Base-by-base conservation (phyloP, 2,113 vertebrate species). In the Perca flavescens region DNA sequence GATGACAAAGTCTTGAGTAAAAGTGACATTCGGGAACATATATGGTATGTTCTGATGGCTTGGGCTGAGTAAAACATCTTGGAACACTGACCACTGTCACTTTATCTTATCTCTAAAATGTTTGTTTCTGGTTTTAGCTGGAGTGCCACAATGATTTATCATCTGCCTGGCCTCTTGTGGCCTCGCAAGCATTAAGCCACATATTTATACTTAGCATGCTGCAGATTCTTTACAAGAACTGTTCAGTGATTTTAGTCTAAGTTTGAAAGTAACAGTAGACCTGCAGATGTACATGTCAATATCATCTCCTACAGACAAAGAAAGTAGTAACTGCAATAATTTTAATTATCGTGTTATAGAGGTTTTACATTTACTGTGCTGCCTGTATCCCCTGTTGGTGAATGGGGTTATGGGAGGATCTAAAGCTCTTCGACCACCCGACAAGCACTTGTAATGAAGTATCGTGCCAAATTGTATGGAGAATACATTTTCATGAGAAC, bases 41-140 rank as follows among this genome's bases (percentile, higher is more conserved):
- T 43, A 11, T 43, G 40, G 10, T 62, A 71, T 72, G 74, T 82
- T 80, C 83, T 70, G 36, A 70, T 46, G 34, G 16, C n/a, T 22
- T 49, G 40, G 25, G 15, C 46, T 64, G 17, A 0, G 22, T 52
- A 17, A 63, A 63, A 52, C n/a, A 17, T 53, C 9, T 69, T n/a
- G 25, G 31, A 75, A 62, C 66, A 36, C 49, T 12, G 57, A 65
- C 47, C 11, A 46, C 25, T 52, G 49, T 43, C 40, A 31, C 28
- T 74, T 72, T 34, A 65, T 72, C 28, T 68, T 6, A 64, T 47
- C 63, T 8, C 63, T 65, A 1, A 34, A 9, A 5, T 70, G 63
- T 60, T 71, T 63, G 68, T 58, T 68, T 56, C 21, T 22, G 50
- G 40, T 71, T 72, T 43, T 49, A 53, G 56, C 31, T 61, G 19